Base-by-base conservation (phyloP, 2,113 vertebrate genomes). In the Geococcyx californianus region DNA sequence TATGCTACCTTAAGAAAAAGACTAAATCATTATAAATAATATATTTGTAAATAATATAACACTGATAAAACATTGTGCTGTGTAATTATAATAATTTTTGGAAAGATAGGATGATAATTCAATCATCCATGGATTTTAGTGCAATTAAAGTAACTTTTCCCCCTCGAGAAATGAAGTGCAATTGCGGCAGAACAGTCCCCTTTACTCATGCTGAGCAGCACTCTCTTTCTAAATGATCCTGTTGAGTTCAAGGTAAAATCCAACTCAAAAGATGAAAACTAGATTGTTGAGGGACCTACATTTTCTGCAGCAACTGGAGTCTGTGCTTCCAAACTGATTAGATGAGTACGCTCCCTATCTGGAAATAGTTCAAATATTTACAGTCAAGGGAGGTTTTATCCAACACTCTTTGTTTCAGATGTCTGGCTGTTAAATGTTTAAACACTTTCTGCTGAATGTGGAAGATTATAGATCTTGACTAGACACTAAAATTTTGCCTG, bases 361-460 rank as follows among this genome's bases (percentile, higher is more conserved):
- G 86, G 83, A 90, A 86, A 69, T 62, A 62, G 59, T 70, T 89
- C 68, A 90, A 66, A 20, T 86, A 31, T 90, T 97, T 86, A 23
- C n/a, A 59, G 36, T 69, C 64, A 33, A 5, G 36, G 31, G 47
- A 90, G 73, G 25, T 42, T 95, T 89, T 80, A 62, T 67, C 76
- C 59, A 69, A 16, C 38, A 69, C 54, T n/a, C 59, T 86, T 95
- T 93, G 73, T 93, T 93, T 94, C 80, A 56, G 44, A n/a, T 86
- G 49, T 84, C 83, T 84, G 47, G 12, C 51, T 93, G 59, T 76
- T 93, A 79, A n/a, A 58, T 42, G 26, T 88, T 93, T 70, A 51
- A 92, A 81, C 26, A 36, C 47, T 85, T 86, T 78, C 55, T 88
- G 51, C 55, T 83, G 10, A 86, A 52, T 90, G 80, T 73, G 58